Base-by-base conservation (phyloP, 2,888 invertebrate genomes). In the Suillia variegata region DNA sequence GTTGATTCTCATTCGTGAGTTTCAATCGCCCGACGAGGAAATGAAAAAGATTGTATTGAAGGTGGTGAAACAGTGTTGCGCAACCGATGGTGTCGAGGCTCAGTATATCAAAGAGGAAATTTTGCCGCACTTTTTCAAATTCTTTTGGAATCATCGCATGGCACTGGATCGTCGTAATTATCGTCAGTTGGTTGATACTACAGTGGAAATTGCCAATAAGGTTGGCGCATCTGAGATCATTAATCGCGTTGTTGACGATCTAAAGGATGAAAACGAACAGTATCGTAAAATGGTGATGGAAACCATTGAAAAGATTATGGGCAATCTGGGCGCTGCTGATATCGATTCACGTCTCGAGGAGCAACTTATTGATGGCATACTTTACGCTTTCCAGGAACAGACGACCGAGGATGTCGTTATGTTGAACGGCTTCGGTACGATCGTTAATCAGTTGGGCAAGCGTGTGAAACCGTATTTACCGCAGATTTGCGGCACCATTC, bases 241-340 rank as follows among this genome's bases (percentile, higher is more conserved):
- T 62, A 96, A 96, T 81, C 87, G 98, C 65, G 95, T 99, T 49
- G 99, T 99, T 0, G 99, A 99, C 75, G 99, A 99, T 83, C 84
- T 99, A 59, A 99, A 99, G 83, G 99, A 99, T 80, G 99, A 99
- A 83, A 98, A 98, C 80, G 99, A 99, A 82, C 97, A 98, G 79
- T 99, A 99, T 82, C 87, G 99, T 62, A 99, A 99, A 85, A 99
- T 99, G 99, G 99, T 99, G 2, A 99, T 99, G 97, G 99, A 99
- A 82, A 98, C 98, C 0, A 98, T 99, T 60, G 99, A 99, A 80
- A 98, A 98, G 83, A 97, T 98, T 59, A 94, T 98, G 88, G 95
- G 94, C 2, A 97, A 96, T 82, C 85, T 98, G 62, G 99, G 99
- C 17, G 97, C 98, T 0, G 95, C 97, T 0, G 99, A 99, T 77